phyloP scores from a whole-genome alignment of 2,888 invertebrate species.

The Luffia ferchaultella region DNA sequence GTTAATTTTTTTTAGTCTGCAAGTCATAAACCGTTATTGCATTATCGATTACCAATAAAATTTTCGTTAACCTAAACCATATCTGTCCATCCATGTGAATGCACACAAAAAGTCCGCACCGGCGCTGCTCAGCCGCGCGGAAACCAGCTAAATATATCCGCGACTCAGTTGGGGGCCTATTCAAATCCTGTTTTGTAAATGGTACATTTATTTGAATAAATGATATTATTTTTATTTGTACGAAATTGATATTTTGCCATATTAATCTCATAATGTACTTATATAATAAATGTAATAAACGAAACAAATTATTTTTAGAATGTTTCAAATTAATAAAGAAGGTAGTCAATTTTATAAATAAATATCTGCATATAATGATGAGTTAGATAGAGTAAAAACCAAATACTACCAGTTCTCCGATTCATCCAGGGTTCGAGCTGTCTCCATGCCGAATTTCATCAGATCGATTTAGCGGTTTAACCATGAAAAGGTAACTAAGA shows the following conservation, averaged over 20 bases:
- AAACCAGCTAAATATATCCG: neutral
- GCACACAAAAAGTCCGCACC: neutral
- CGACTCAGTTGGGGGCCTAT: neutral
- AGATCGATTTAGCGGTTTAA: neutral
- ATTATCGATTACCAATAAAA: neutral
- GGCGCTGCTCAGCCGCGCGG: neutral
- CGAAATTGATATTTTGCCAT: neutral
- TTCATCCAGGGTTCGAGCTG: no score
- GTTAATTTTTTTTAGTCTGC: neutral
- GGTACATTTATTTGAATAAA: slow-evolving; percentile 5
- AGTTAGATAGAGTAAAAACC: no score
- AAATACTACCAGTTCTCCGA: no score
- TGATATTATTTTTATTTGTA: neutral
- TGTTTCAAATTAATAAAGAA: neutral
- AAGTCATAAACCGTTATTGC: neutral
- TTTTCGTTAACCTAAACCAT: neutral
- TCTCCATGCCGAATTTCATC: neutral
- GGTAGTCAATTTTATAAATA: neutral
- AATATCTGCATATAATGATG: neutral
- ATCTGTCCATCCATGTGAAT: neutral
- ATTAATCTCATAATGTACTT: no score
- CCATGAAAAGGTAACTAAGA: neutral
- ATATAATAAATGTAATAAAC: slow-evolving; percentile 5
- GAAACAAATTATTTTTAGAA: neutral
- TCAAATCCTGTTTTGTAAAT: neutral